phyloP scores from a whole-genome alignment of 2,797 vertebrate genomes.

The Pelobates cultripes region DNA sequence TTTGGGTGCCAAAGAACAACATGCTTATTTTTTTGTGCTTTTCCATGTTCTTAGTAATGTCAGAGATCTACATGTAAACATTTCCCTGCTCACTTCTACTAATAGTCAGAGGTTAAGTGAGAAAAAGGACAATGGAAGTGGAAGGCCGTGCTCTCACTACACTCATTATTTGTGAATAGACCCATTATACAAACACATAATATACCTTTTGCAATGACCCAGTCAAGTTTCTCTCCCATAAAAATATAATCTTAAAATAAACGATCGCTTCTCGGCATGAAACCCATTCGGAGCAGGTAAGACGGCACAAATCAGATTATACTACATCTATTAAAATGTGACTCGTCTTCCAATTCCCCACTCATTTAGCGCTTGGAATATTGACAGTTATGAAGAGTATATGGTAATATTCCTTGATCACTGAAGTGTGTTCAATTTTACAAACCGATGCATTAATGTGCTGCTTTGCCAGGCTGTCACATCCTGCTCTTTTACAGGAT shows the following conservation, averaged over 20 bases:
- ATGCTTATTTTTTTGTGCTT: too few species aligned
- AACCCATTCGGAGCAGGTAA: slow-evolving; percentile 17
- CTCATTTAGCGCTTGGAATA: slow-evolving; percentile 18
- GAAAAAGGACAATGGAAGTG: too few species aligned
- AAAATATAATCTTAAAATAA: background rate
- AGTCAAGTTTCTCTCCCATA: too few species aligned
- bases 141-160: too few species aligned
- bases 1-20: too few species aligned
- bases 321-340: slow-evolving; percentile 10
- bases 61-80: too few species aligned
- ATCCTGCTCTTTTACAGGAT: slow-evolving; percentile 53
- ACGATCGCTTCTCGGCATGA: background rate
- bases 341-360: slow-evolving; percentile 19
- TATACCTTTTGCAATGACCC: too few species aligned
- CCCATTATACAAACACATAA: too few species aligned
- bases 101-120: too few species aligned
- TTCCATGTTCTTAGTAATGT: too few species aligned
- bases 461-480: slow-evolving; percentile 50
- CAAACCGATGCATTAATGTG: slow-evolving; percentile 48
- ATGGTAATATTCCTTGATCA: slow-evolving; percentile 47
- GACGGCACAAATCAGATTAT: slow-evolving; percentile 32
- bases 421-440: slow-evolving; percentile 52
- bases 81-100: too few species aligned
- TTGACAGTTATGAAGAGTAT: slow-evolving; percentile 42
- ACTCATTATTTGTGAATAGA: too few species aligned